phyloP scores from a whole-genome alignment of 2,888 invertebrate species.

The Drosophila mimica region DNA sequence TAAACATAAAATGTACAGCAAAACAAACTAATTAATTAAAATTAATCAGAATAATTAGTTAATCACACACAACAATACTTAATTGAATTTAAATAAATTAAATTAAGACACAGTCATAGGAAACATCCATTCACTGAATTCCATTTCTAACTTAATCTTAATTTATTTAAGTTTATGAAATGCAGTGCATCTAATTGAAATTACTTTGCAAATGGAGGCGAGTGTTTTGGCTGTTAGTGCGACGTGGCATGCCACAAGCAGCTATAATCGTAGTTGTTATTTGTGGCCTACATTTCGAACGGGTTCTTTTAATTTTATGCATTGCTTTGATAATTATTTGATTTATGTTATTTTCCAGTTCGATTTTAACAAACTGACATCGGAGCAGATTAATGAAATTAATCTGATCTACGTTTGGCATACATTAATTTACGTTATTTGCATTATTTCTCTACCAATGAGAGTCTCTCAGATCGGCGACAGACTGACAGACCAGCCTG shows the following conservation, averaged over 20 bases:
- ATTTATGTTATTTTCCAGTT: neutral
- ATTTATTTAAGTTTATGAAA: neutral
- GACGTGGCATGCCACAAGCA: slow-evolving; percentile 58
- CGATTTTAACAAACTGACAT: neutral
- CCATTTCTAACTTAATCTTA: slow-evolving; percentile 2
- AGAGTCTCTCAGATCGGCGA: neutral
- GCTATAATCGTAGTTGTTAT: slow-evolving; percentile 34
- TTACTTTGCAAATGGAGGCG: slow-evolving; percentile 6
- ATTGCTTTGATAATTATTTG: neutral
- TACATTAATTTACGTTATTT: neutral
- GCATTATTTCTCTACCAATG: neutral
- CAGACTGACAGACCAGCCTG: neutral
- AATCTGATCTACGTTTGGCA: neutral
- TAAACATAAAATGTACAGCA: neutral
- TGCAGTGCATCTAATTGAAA: slow-evolving; percentile 45
- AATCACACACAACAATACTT: neutral
- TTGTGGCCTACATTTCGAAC: slow-evolving; percentile 3
- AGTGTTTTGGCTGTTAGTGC: slow-evolving; percentile 12
- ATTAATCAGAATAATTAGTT: neutral
- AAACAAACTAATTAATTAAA: neutral
- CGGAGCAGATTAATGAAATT: neutral
- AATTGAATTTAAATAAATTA: neutral
- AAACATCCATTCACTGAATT: neutral
- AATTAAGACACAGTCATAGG: neutral
- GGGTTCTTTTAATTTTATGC: slow-evolving; percentile 4